Percentiles rank a stretch among this genome's conserved stretches.
phyloP scores from a whole-genome alignment of 2,797 vertebrate species.

The Cryptoprocta ferox region DNA sequence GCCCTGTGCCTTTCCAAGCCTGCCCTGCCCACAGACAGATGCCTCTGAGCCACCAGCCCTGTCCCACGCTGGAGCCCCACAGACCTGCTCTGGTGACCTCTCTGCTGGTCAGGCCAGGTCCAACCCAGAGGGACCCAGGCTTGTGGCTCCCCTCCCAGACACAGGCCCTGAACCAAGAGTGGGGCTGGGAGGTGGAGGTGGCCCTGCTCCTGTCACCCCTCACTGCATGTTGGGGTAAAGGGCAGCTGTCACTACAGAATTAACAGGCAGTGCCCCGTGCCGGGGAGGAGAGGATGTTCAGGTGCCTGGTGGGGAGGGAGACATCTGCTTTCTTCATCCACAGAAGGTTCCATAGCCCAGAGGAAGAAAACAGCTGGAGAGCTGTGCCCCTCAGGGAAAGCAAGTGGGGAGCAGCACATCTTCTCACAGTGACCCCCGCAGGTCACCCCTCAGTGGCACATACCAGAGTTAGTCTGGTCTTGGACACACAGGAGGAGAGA shows the following conservation, averaged over 20 bases:
- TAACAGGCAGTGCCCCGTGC: neutral
- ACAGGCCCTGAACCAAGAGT: neutral
- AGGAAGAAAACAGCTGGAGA: neutral
- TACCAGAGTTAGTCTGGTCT: neutral
- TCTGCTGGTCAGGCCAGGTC: neutral
- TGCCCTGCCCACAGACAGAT: neutral
- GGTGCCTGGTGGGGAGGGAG: neutral
- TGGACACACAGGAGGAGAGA: neutral
- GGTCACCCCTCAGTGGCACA: neutral
- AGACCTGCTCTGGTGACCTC: neutral
- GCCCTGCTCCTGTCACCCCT: neutral
- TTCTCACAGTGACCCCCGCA: neutral
- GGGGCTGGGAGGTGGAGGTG: neutral
- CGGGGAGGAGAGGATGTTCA: neutral
- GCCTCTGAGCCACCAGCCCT: neutral
- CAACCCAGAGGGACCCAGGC: neutral
- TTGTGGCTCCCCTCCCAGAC: neutral
- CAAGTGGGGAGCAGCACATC: too few relatives aligned
- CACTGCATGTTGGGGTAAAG: neutral
- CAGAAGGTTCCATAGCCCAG: neutral
- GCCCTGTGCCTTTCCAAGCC: neutral
- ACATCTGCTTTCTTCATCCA: conserved; percentile 13
- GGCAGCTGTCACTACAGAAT: neutral
- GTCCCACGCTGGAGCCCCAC: neutral
- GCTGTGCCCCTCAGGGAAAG: neutral